A percentile compares a stretch with the other conserved stretches of the same genome.
These are phyloP conservation scores for Erethizon dorsatum DNA, from an alignment of 2,797 vertebrate species.

Conservation along the genomic window DNA sequence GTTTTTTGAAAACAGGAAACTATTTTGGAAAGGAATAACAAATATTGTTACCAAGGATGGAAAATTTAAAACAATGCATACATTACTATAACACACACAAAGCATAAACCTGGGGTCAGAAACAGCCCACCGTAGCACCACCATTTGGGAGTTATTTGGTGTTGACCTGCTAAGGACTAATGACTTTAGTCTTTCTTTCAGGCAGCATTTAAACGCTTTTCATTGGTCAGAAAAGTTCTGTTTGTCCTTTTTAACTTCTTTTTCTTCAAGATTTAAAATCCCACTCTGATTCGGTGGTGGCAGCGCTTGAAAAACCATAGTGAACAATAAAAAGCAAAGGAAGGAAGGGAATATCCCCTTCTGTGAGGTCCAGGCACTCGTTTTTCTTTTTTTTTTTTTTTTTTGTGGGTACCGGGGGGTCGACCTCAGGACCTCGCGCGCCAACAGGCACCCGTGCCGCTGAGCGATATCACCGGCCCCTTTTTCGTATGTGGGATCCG, in stretches of 20 bases:
- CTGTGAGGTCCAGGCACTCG: neutral
- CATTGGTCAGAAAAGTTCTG: conserved; percentile 18
- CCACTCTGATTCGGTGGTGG: neutral
- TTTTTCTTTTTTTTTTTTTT: too few species aligned
- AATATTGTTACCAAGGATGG: neutral
- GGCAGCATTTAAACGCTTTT: conserved; percentile 29
- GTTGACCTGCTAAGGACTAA: neutral
- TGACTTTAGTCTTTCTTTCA: neutral
- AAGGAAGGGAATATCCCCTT: neutral
- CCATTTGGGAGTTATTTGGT: neutral
- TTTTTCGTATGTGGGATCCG: too few species aligned
- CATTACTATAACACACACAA: neutral
- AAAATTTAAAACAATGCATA: neutral
- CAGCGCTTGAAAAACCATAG: conserved; percentile 5
- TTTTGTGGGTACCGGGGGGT: too few species aligned
- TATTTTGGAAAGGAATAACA: neutral
- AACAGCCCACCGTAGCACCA: neutral
- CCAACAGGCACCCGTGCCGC: too few species aligned
- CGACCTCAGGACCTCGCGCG: too few species aligned
- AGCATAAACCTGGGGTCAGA: neutral
- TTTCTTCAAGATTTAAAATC: conserved; percentile 52
- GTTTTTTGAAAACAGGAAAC: neutral
- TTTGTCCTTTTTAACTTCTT: conserved; percentile 30
- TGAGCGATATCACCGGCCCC: too few species aligned
- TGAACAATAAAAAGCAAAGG: neutral